Conservation (phyloP, 2,888 invertebrate genomes). For the Agrochola macilenta region DNA sequence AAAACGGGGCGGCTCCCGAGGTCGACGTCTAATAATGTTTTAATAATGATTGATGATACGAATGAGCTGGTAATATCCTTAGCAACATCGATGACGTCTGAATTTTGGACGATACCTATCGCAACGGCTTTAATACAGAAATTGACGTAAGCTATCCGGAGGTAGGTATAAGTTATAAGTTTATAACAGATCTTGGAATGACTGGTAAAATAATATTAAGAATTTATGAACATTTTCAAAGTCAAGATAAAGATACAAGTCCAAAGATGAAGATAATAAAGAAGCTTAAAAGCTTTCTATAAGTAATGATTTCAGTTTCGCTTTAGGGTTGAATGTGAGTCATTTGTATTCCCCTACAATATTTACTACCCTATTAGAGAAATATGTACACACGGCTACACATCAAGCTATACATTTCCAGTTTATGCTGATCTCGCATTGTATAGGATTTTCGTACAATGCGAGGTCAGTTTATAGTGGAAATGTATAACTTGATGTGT, state of each 20-base stretch:
- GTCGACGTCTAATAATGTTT: conserved; percentile 68
- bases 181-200: conserved; percentile 28
- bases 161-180: conserved; percentile 16
- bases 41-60: conserved; percentile 70
- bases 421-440: no score
- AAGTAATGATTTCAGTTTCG: conserved; percentile 5
- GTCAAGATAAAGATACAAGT: no score
- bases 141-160: conserved; percentile 37
- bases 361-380: conserved; percentile 34
- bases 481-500: no score
- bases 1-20: conserved; percentile 67
- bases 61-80: conserved; percentile 55
- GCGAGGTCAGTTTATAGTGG: no score
- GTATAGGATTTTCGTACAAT: no score
- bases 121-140: conserved; percentile 48
- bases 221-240: conserved; percentile 5
- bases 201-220: background rate
- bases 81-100: conserved; percentile 58
- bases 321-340: conserved; percentile 29
- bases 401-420: no score
- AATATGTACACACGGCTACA: no score
- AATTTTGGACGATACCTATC: conserved; percentile 52
- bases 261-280: background rate
- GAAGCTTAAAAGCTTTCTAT: conserved; percentile 9
- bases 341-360: conserved; percentile 27